Conservation (phyloP, 2,113 vertebrate species). For the Gila orcuttii region DNA sequence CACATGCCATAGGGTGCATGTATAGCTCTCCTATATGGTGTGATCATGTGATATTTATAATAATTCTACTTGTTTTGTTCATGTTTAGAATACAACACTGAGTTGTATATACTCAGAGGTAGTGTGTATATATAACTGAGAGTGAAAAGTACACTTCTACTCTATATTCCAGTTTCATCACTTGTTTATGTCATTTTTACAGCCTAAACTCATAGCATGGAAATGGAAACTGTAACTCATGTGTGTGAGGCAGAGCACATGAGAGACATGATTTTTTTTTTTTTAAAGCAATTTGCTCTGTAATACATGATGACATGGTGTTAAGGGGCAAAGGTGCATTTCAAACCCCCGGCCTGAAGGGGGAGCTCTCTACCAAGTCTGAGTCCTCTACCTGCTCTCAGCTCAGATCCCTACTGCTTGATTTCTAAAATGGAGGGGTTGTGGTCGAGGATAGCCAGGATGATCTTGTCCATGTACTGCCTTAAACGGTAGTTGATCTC, state of each 20-base stretch:
- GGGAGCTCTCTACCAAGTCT: conserved; percentile 43
- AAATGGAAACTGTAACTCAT: background rate
- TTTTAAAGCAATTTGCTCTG: conserved; percentile 58
- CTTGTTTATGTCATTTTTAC: conserved; percentile 28
- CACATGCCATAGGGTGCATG: background rate
- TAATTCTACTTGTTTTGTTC: conserved; percentile 17
- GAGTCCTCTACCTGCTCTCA: conserved; percentile 46
- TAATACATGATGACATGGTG: conserved; percentile 56
- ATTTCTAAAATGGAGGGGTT: conserved; percentile 98
- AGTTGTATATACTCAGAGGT: conserved; percentile 52
- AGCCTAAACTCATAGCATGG: conserved; percentile 8
- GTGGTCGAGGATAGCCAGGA: conserved; percentile 95
- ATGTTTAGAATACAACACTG: conserved; percentile 31
- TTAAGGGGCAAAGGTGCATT: background rate
- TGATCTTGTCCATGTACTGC: conserved; percentile 99
- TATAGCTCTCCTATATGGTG: background rate
- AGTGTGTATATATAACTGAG: conserved; percentile 40
- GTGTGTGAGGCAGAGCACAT: conserved; percentile 55
- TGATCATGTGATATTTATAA: conserved; percentile 7
- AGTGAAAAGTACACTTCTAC: conserved; percentile 25
- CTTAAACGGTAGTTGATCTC: conserved; percentile 95
- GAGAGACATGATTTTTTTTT: conserved; percentile 42
- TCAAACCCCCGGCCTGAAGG: conserved; percentile 44
- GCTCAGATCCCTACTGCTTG: conserved; percentile 81
- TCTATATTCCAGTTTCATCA: conserved; percentile 32